Evolutionary conservation across 2,113 vertebrate genomes (phyloP).

Genomic region (Emydura subglobosa): DNA sequence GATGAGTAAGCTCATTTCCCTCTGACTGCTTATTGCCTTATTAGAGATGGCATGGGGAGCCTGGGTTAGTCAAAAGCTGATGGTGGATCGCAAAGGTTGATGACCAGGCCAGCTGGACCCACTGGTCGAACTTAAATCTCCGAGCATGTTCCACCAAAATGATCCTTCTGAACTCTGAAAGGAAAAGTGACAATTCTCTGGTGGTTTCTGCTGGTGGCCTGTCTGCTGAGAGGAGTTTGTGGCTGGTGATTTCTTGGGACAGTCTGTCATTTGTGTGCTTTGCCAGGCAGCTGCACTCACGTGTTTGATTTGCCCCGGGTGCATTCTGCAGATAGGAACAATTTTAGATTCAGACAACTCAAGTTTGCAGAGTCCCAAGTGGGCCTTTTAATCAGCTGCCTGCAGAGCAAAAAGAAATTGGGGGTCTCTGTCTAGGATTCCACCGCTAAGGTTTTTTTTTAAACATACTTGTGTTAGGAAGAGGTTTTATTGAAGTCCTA

Average conservation of each 20-base stretch:
- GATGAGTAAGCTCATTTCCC: accelerated
- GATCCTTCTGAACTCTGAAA: no score
- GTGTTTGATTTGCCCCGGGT: neutral
- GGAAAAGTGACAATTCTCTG: neutral
- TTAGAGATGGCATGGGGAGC: neutral
- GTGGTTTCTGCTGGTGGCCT: neutral
- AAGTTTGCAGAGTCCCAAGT: accelerated
- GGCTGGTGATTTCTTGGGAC: neutral
- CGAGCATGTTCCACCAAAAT: neutral
- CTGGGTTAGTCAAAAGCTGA: accelerated
- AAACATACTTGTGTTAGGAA: neutral
- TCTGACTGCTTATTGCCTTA: accelerated
- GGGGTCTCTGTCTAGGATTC: neutral
- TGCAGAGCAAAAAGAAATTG: neutral
- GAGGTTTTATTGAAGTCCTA: neutral
- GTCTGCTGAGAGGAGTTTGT: neutral
- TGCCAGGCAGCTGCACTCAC: neutral
- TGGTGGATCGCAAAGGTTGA: accelerated
- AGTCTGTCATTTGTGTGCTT: neutral
- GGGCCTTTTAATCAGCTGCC: neutral
- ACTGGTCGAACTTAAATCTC: neutral
- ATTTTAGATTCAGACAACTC: neutral
- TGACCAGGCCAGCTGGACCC: neutral
- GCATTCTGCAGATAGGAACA: neutral
- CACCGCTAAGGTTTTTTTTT: neutral